Evolutionary conservation across 1,140 invertebrate genomes (phyloP).

Genomic region (Neodiprion pinetum): DNA sequence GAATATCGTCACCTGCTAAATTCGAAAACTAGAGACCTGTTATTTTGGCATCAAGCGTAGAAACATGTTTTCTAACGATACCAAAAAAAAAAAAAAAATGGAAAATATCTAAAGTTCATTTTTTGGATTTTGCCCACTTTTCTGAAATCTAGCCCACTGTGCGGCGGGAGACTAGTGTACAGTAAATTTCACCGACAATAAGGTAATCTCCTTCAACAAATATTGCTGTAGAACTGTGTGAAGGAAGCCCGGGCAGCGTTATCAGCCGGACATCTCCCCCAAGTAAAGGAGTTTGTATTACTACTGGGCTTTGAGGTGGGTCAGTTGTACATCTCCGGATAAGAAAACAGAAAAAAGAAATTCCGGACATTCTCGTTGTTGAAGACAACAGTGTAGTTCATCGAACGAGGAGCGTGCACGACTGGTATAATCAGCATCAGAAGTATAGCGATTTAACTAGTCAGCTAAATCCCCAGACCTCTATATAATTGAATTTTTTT

Average conservation of each 20-base stretch:
- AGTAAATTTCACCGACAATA: conserved; percentile 25
- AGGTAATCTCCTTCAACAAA: conserved; percentile 25
- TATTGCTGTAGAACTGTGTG: conserved; percentile 18
- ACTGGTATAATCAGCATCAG: conserved; percentile 24
- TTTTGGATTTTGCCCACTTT: no score
- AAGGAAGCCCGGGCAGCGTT: neutral
- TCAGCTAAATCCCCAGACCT: conserved; percentile 40
- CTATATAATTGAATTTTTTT: conserved; percentile 44
- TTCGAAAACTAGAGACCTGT: no score
- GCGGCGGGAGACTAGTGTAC: conserved; percentile 13
- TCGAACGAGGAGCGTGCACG: conserved; percentile 5
- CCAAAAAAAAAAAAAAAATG: no score
- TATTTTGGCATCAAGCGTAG: no score
- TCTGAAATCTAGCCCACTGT: no score
- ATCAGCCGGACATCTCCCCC: neutral
- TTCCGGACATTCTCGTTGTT: neutral
- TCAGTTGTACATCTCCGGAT: conserved; percentile 23
- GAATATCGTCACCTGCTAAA: no score
- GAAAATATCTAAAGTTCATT: no score
- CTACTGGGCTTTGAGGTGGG: conserved; percentile 34
- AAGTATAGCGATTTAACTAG: conserved; percentile 30
- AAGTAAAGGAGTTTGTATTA: conserved; percentile 14
- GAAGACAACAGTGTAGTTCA: conserved; percentile 26
- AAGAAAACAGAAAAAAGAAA: neutral
- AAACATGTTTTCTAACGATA: no score